Conservation (phyloP, 2,113 vertebrate genomes). For the Dipodomys merriami region DNA sequence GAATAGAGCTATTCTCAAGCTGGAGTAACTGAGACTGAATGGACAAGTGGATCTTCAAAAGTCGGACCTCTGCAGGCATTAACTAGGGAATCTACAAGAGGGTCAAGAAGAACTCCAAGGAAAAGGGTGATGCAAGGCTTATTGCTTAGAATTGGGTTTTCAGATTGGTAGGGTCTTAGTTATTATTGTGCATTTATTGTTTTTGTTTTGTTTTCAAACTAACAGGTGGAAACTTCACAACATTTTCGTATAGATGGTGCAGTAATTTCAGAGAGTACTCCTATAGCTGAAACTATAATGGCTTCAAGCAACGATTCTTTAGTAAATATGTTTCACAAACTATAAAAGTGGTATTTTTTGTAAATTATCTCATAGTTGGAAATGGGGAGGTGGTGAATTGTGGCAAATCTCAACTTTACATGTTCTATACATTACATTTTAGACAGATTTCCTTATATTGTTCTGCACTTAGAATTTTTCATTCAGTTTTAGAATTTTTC, state of each 20-base stretch:
- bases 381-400: slow-evolving; percentile 77
- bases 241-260: slow-evolving; percentile 89
- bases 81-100: slow-evolving; percentile 89
- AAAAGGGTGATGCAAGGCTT: slow-evolving; percentile 91
- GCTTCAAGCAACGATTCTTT: slow-evolving; percentile 89
- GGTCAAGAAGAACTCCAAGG: slow-evolving; percentile 88
- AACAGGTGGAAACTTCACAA: slow-evolving; percentile 90
- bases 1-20: slow-evolving; percentile 88
- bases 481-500: neutral
- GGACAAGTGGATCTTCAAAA: slow-evolving; percentile 90
- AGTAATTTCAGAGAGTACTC: slow-evolving; percentile 88
- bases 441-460: slow-evolving; percentile 20
- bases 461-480: slow-evolving; percentile 53
- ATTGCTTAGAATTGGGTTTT: slow-evolving; percentile 81
- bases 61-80: slow-evolving; percentile 89
- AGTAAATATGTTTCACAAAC: slow-evolving; percentile 87
- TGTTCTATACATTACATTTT: slow-evolving; percentile 16
- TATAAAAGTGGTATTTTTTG: slow-evolving; percentile 81
- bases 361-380: slow-evolving; percentile 72
- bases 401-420: slow-evolving; percentile 53
- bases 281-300: slow-evolving; percentile 90
- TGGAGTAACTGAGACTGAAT: slow-evolving; percentile 86
- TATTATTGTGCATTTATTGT: slow-evolving; percentile 84
- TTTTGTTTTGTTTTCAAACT: slow-evolving; percentile 88
- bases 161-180: slow-evolving; percentile 76